Conservation (phyloP, 2,888 invertebrate genomes). For the Bhutanitis thaidina region DNA sequence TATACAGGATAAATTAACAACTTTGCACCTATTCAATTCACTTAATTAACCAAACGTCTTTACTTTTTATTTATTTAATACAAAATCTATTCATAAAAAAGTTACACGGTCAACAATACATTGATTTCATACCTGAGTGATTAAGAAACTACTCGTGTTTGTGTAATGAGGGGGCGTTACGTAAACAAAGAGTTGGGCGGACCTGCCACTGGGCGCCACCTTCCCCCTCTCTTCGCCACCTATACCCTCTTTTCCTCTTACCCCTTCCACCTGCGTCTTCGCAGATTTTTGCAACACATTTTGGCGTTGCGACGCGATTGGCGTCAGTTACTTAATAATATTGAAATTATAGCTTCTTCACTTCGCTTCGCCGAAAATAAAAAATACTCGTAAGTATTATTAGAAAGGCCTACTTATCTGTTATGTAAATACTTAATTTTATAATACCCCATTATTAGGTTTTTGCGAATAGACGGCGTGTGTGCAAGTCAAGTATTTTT, state of each 20-base stretch:
- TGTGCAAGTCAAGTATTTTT: too few relatives aligned
- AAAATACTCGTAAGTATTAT: too few relatives aligned
- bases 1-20: too few relatives aligned
- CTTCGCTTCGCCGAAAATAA: not conserved
- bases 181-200: slow-evolving; percentile 78
- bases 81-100: too few relatives aligned
- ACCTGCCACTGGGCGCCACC: slow-evolving; percentile 64
- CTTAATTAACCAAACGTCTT: too few relatives aligned
- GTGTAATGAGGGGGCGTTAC: slow-evolving; percentile 72
- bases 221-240: slow-evolving; percentile 39
- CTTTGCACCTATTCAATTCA: too few relatives aligned
- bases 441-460: too few relatives aligned
- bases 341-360: not conserved
- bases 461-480: too few relatives aligned
- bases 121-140: slow-evolving; percentile 24
- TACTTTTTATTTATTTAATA: too few relatives aligned
- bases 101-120: too few relatives aligned
- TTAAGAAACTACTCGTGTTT: slow-evolving; percentile 49
- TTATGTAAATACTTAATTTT: too few relatives aligned
- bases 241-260: slow-evolving; percentile 22
- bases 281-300: slow-evolving; percentile 61
- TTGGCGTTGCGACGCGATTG: slow-evolving; percentile 12
- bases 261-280: slow-evolving; percentile 51
- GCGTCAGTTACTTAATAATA: slow-evolving; percentile 10
- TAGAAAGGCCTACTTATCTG: too few relatives aligned